Percentiles rank a stretch among this genome's conserved stretches.
These are phyloP conservation scores for Drosophila nigrodunni DNA, from an alignment of 1,140 invertebrate genomes.

Conservation along the genomic window DNA sequence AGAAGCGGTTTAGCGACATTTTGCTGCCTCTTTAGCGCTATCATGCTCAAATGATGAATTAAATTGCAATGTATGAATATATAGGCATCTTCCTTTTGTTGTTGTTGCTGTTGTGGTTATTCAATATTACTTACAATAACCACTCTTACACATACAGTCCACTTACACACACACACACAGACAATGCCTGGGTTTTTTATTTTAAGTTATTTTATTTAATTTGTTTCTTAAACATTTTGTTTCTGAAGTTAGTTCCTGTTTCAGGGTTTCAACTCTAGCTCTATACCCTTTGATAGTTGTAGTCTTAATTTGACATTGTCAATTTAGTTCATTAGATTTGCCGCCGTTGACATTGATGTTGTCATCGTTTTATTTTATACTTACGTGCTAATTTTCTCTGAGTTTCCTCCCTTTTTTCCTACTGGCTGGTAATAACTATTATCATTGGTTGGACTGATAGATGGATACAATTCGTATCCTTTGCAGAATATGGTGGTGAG, in stretches of 20 bases:
- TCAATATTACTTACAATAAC: constrained; percentile 74
- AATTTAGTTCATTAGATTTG: constrained; percentile 59
- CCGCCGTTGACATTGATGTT: constrained; percentile 25
- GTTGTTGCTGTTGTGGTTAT: constrained; percentile 71
- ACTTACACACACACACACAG: constrained; percentile 11
- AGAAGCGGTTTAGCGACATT: no score
- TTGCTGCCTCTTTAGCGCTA: constrained; percentile 78
- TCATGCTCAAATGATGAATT: constrained; percentile 83
- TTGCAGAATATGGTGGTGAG: constrained; percentile 43
- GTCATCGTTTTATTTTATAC: constrained; percentile 59
- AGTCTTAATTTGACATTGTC: constrained; percentile 81
- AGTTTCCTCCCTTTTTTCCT: constrained; percentile 8
- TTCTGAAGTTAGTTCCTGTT: constrained; percentile 37
- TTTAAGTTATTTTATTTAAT: constrained; percentile 78
- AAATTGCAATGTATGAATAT: no score
- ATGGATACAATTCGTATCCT: constrained; percentile 52
- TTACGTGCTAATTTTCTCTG: not conserved
- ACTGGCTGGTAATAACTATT: no score
- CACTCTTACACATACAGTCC: constrained; percentile 30
- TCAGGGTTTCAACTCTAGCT: no score
- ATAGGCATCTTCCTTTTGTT: constrained; percentile 36
- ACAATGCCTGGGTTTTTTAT: constrained; percentile 62
- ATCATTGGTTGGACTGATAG: no score
- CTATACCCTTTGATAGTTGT: no score
- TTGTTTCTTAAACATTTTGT: constrained; percentile 66